These are phyloP conservation scores for Anseranas semipalmata DNA, from an alignment of 2,113 vertebrate genomes.

Conservation along the genomic window DNA sequence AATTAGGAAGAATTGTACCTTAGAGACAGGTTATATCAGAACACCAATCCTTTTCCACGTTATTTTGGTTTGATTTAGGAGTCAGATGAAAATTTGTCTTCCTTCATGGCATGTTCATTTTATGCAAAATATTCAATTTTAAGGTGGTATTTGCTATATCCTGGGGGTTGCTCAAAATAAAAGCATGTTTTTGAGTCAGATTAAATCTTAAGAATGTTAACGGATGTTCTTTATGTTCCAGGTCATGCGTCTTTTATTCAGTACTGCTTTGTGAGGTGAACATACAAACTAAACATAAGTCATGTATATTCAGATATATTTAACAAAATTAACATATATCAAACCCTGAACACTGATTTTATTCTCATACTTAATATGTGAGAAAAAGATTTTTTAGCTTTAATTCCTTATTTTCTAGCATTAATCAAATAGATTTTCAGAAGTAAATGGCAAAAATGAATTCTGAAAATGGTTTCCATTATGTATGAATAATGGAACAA, in stretches of 20 bases:
- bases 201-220: background rate
- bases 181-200: background rate
- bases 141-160: background rate
- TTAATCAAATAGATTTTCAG: constrained; percentile 8
- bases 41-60: background rate
- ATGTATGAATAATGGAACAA: background rate
- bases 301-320: background rate
- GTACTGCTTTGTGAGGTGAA: background rate
- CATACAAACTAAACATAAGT: background rate
- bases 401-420: background rate
- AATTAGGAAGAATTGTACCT: background rate
- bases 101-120: background rate
- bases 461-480: background rate
- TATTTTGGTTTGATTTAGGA: background rate
- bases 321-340: background rate
- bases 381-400: background rate
- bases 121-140: background rate
- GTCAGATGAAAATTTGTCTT: background rate
- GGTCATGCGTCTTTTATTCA: background rate
- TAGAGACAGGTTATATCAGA: background rate
- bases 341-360: background rate
- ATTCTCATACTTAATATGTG: background rate
- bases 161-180: background rate
- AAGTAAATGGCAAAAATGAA: background rate
- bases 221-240: background rate